phyloP scores from a whole-genome alignment of 2,113 vertebrate species.

The crab-eating macaque (Macaca fascicularis) region DNA sequence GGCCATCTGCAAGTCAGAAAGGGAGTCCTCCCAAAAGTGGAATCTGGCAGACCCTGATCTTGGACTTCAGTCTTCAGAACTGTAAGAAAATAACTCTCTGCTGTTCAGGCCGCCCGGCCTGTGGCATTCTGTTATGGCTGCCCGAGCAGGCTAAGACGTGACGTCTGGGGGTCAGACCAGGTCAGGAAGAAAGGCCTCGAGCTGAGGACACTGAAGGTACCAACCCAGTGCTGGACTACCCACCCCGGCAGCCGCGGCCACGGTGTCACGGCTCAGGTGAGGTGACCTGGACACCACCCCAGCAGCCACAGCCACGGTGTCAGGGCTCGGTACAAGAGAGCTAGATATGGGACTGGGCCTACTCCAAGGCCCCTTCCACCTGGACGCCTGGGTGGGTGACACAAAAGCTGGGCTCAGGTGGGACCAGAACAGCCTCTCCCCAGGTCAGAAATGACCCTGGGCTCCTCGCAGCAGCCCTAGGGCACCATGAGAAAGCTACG shows the following conservation, averaged over 20 bases:
- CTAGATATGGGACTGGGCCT: neutral
- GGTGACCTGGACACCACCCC: too few relatives aligned
- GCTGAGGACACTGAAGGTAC: neutral
- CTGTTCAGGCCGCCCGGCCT: too few relatives aligned
- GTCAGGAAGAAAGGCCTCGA: neutral
- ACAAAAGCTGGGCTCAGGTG: neutral
- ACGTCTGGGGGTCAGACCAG: neutral
- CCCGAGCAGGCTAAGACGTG: neutral
- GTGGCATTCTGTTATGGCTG: too few relatives aligned
- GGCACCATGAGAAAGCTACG: neutral
- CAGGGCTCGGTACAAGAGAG: neutral
- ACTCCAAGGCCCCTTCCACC: neutral
- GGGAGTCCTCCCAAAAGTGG: neutral
- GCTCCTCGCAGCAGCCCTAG: neutral
- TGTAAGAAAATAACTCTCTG: neutral
- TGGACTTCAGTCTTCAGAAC: neutral
- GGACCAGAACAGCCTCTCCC: neutral
- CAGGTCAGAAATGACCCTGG: neutral
- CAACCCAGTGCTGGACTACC: too few relatives aligned
- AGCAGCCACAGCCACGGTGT: fast-evolving
- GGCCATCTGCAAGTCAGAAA: too few relatives aligned
- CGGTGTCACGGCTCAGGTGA: too few relatives aligned
- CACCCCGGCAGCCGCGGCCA: fast-evolving
- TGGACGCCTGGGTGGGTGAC: neutral
- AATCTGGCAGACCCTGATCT: neutral